These are phyloP conservation scores for Acleris cristana DNA, from an alignment of 2,888 invertebrate species.

Conservation along the genomic window DNA sequence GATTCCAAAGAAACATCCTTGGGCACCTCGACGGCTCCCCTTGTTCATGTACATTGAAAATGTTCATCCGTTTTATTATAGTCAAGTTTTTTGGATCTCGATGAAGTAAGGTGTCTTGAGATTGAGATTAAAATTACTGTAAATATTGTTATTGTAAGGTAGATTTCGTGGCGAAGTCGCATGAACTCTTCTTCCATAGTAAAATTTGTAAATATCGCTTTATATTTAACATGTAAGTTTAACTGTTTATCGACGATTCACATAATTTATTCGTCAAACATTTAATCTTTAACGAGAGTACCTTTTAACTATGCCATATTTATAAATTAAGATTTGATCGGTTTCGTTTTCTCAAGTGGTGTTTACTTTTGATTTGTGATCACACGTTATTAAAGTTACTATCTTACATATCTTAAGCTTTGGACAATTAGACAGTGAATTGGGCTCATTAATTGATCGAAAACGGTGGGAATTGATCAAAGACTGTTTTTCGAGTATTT, in stretches of 20 bases:
- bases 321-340: slow-evolving; percentile 75
- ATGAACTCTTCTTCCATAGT: slow-evolving; percentile 80
- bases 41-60: slow-evolving; percentile 47
- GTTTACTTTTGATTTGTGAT: slow-evolving; percentile 53
- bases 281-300: slow-evolving; percentile 79
- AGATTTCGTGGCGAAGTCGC: slow-evolving; percentile 70
- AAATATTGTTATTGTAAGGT: slow-evolving; percentile 79
- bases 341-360: slow-evolving; percentile 56
- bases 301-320: slow-evolving; percentile 82
- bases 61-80: slow-evolving; percentile 59
- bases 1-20: slow-evolving; percentile 56
- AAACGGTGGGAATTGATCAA: slow-evolving; percentile 77
- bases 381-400: slow-evolving; percentile 55
- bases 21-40: slow-evolving; percentile 31
- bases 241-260: slow-evolving; percentile 75
- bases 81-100: slow-evolving; percentile 66
- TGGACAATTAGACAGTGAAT: slow-evolving; percentile 44
- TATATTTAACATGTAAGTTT: slow-evolving; percentile 67
- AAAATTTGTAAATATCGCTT: slow-evolving; percentile 82
- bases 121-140: slow-evolving; percentile 66
- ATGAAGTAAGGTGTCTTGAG: slow-evolving; percentile 55
- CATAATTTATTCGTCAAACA: slow-evolving; percentile 77
- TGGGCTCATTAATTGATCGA: slow-evolving; percentile 38
- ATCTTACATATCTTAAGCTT: slow-evolving; percentile 64
- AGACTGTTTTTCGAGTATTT: slow-evolving; percentile 74